Evolutionary conservation across 2,888 invertebrate genomes (phyloP).

Genomic region (Plagodis dolabraria): DNA sequence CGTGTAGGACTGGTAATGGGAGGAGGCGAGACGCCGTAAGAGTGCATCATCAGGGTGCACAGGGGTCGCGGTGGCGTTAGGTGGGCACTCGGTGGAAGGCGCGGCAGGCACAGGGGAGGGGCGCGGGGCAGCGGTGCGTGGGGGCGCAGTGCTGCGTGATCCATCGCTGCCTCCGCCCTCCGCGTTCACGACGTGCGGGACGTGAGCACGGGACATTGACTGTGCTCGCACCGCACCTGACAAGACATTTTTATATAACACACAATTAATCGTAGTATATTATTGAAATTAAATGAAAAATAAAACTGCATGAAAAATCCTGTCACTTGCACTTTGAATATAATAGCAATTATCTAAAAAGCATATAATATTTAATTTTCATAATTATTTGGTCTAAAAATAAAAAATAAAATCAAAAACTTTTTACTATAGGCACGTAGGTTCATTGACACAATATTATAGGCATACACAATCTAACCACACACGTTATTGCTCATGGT

Average conservation of each 20-base stretch:
- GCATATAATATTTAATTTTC: too few relatives aligned
- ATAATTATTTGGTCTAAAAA: too few relatives aligned
- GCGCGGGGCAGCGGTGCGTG: constrained; percentile 74
- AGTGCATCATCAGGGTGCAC: constrained; percentile 88
- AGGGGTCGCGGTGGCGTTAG: constrained; percentile 81
- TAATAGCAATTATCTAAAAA: too few relatives aligned
- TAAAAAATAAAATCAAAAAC: too few relatives aligned
- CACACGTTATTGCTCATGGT: too few relatives aligned
- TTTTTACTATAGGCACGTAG: too few relatives aligned
- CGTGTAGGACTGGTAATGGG: constrained; percentile 94
- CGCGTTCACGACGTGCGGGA: constrained; percentile 82
- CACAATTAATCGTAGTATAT: too few relatives aligned
- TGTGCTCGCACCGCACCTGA: constrained; percentile 91
- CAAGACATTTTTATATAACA: not conserved
- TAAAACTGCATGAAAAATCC: too few relatives aligned
- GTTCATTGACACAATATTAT: too few relatives aligned
- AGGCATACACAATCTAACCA: too few relatives aligned
- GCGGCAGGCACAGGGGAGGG: constrained; percentile 72
- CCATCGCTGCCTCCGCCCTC: constrained; percentile 60
- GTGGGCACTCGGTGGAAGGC: constrained; percentile 90
- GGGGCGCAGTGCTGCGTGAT: constrained; percentile 67
- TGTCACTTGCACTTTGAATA: too few relatives aligned
- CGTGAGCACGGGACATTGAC: constrained; percentile 87
- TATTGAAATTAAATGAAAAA: too few relatives aligned
- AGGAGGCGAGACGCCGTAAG: constrained; percentile 90